phyloP scores from a whole-genome alignment of 2,797 vertebrate genomes.

The Trematomus bernacchii region DNA sequence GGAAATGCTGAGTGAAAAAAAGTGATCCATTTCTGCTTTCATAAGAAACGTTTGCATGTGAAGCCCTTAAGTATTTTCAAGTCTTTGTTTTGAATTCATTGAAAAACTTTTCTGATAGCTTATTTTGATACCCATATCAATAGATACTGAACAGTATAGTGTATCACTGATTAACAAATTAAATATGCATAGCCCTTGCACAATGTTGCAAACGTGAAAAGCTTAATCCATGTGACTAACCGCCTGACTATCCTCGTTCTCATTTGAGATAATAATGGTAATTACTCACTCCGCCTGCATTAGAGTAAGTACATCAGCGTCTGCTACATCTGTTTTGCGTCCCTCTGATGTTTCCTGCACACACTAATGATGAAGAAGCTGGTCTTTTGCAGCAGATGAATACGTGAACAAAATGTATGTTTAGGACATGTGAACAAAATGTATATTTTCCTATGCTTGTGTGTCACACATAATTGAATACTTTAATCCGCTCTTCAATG shows the following conservation, averaged over 20 bases:
- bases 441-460: conserved; percentile 1
- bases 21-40: background rate
- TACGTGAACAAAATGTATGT: background rate
- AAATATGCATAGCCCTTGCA: background rate
- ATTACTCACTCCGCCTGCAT: background rate
- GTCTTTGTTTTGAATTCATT: background rate
- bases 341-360: background rate
- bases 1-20: too few relatives aligned
- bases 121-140: background rate
- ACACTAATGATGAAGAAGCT: background rate
- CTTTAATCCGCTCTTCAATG: conserved; percentile 15
- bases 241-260: background rate
- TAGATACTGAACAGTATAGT: background rate
- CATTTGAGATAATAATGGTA: background rate
- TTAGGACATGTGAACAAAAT: background rate
- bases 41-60: conserved; percentile 11
- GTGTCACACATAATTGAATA: background rate
- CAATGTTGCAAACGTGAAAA: background rate
- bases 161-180: background rate
- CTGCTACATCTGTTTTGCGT: background rate
- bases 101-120: background rate
- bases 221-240: background rate
- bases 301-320: background rate
- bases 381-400: background rate
- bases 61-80: background rate